Evolutionary conservation across 1,140 invertebrate species (phyloP), one percentile per base, ranked within the genome.

Genomic region (Cydia fagiglandana): DNA sequence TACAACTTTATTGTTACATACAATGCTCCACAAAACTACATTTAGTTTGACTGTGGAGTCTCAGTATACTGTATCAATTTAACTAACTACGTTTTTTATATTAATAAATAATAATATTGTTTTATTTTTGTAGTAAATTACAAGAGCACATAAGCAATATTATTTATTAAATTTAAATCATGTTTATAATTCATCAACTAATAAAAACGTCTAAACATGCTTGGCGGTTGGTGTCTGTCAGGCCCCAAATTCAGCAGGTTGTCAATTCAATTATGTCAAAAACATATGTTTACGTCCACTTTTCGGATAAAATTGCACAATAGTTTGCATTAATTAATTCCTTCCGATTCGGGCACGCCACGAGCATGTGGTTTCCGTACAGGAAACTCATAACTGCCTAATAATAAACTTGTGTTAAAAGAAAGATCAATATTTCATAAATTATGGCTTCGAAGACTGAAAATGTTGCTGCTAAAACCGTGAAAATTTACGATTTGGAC

Each of bases 401-500:
- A 17, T 70, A 70, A 45, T n/a, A 41, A 38, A 17, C 45, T 45
- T 17, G 66, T 38, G 13, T 45, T 10, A 41, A 41, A 70, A 4
- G 10, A 38, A 70, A 70, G 15, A 2, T 9, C 15, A 20, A 17
- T 15, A 34, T 17, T 13, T 17, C 13, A 50, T 75, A 38, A 56
- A 76, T 47, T 64, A 82, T 90, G 88, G 41, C 85, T 64, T 80
- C 82, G 6, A 91, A 86, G 86, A 80, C 81, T 34, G 89, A 91
- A 73, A 75, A 30, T 30, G 79, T 86, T 56, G 89, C 86, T 79
- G 81, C 88, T 64, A 88, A 84, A 84, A 89, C 83, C n/a, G 92
- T 93, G 61, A 94, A 93, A 82, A 90, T 95, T 77, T 94, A 94
- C 79, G 94, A 95, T 77, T 83, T 91, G 75, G 91, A 94, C 76